phyloP scores from a whole-genome alignment of 35 echinoderm and acorn worm species.

The Apostichopus californicus region DNA sequence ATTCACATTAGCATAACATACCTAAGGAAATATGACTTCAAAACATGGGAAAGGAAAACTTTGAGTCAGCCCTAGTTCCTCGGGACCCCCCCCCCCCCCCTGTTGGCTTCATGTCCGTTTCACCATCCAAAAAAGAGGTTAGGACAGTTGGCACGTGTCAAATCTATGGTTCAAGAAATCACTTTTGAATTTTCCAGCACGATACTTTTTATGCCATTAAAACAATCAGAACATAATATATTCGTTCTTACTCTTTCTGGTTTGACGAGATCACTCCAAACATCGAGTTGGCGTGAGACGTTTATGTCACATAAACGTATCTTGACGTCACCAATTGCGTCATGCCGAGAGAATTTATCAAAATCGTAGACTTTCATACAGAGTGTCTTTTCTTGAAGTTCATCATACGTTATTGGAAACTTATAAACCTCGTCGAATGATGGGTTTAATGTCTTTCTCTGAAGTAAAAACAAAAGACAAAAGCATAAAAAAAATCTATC shows the following conservation, averaged over 20 bases:
- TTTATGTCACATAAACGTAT: constrained; percentile 75
- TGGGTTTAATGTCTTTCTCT: constrained; percentile 92
- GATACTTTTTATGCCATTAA: no score
- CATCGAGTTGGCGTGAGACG: constrained; percentile 86
- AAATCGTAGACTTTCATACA: constrained; percentile 91
- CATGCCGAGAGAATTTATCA: constrained; percentile 95
- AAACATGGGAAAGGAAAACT: no score
- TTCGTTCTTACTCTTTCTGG: constrained; percentile 65
- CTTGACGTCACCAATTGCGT: constrained; percentile 87
- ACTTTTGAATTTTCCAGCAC: no score
- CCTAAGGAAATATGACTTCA: no score
- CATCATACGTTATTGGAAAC: constrained; percentile 94
- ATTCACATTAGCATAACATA: no score
- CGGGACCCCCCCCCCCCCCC: no score
- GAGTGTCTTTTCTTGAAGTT: constrained; percentile 77
- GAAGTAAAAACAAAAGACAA: background rate
- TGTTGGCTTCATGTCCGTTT: no score
- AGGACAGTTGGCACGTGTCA: no score
- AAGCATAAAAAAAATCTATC: background rate
- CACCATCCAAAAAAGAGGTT: no score
- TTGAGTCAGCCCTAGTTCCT: no score
- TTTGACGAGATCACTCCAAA: constrained; percentile 85
- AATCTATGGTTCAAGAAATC: no score
- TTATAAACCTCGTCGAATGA: constrained; percentile 86
- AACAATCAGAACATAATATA: no score